Evolutionary conservation across 1,140 invertebrate species (phyloP), one percentile per base, ranked within the genome.

Genomic region (Conus betulinus): DNA sequence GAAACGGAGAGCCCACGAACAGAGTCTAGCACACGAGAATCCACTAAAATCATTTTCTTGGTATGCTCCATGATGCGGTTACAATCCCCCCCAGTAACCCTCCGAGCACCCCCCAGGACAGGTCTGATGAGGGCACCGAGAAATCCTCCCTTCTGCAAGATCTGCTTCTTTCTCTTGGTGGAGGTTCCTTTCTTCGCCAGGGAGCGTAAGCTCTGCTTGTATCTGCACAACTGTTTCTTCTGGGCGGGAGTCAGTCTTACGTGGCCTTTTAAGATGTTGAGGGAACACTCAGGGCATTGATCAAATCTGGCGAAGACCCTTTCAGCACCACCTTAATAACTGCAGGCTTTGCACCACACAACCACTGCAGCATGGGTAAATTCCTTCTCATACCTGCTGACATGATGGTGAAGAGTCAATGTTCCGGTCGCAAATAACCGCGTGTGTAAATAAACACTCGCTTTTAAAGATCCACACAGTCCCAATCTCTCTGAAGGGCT

Each of bases 61-160:
- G 87, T 27, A n/a, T n/a, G 57, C 20, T 88, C 87, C 87, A 88
- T 88, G 27, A 63, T 82, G 5, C 3, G 5, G 25, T 25, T 78
- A 51, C 76, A 87, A 7, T n/a, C 11, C 23, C 13, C 79, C 79
- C 17, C 11, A 88, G 39, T 6, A 39, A 39, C 3, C 39, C 39
- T 39, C 39, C 39, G 39, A 39, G 39, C 57, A 25, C 0, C 78
- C 25, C 7, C 39, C n/a, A n/a, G n/a, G n/a, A 88, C 52, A 10
- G 87, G 87, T 63, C 27, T 71, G 4, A 88, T 20, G 5, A 88
- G 51, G 6, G 78, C 76, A 17, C 17, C 7, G 5, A 81, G 5
- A 67, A 88, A 88, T n/a, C 87, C 87, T n/a, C 87, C 87, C n/a
- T 71, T 88, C 23, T 82, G 87, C 20, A 88, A 52, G 27, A 88